phyloP scores from a whole-genome alignment of 1,140 invertebrate species.

The Drosophila sp. region DNA sequence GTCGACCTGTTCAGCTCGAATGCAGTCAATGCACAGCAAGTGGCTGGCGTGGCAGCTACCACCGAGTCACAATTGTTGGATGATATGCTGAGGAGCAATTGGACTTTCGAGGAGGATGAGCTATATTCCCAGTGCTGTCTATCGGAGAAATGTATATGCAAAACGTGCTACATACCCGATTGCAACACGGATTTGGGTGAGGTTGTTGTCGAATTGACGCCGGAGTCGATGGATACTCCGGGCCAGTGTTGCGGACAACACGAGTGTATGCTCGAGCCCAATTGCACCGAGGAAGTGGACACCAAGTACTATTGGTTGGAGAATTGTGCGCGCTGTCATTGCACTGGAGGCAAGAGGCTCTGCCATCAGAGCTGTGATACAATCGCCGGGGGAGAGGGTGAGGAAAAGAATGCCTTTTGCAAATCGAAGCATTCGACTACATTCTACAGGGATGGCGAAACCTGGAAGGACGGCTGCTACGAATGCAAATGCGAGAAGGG shows the following conservation, averaged over 20 bases:
- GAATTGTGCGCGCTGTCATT: slow-evolving; percentile 67
- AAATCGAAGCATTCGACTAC: slow-evolving; percentile 63
- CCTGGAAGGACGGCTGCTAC: slow-evolving; percentile 69
- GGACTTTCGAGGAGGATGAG: slow-evolving; percentile 44
- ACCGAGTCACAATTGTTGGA: slow-evolving; percentile 14
- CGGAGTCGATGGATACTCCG: slow-evolving; percentile 65
- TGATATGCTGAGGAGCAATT: slow-evolving; percentile 19
- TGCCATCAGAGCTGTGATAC: slow-evolving; percentile 74
- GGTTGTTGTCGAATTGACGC: slow-evolving; percentile 60
- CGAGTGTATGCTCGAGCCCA: slow-evolving; percentile 64
- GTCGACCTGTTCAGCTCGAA: slow-evolving; percentile 56
- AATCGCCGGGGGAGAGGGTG: slow-evolving; percentile 20
- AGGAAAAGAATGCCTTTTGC: slow-evolving; percentile 53
- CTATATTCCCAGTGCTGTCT: slow-evolving; percentile 66
- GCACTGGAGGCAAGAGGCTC: slow-evolving; percentile 54
- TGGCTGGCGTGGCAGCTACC: background rate
- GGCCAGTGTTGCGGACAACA: slow-evolving; percentile 72
- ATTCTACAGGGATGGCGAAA: slow-evolving; percentile 68
- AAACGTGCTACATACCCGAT: slow-evolving; percentile 69
- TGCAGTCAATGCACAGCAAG: slow-evolving; percentile 27
- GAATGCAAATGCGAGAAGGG: slow-evolving; percentile 71
- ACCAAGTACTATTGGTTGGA: slow-evolving; percentile 67
- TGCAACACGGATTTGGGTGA: slow-evolving; percentile 48
- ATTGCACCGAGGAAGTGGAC: slow-evolving; percentile 61
- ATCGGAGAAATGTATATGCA: slow-evolving; percentile 70